These are phyloP conservation scores for Drosophila yakuba DNA, from an alignment of 1,140 invertebrate species.

Conservation along the genomic window DNA sequence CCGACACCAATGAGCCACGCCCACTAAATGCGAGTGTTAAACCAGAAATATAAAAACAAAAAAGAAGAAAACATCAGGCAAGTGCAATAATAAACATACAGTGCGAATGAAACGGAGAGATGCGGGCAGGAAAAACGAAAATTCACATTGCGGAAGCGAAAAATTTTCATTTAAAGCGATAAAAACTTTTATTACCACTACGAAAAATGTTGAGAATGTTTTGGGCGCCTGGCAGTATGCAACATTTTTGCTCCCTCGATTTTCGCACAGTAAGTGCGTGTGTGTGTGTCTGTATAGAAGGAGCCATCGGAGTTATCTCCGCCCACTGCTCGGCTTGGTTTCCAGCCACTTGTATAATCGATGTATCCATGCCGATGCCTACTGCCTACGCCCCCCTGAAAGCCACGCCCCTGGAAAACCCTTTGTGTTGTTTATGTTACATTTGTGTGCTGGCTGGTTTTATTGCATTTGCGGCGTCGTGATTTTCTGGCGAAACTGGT, in stretches of 20 bases:
- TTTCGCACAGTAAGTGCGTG: conserved; percentile 1
- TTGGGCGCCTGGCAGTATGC: conserved; percentile 44
- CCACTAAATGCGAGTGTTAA: conserved; percentile 30
- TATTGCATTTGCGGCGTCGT: conserved; percentile 67
- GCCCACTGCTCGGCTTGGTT: conserved; percentile 39
- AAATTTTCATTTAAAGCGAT: conserved; percentile 66
- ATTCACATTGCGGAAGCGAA: conserved; percentile 52
- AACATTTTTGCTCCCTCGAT: conserved; percentile 45
- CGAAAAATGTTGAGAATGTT: conserved; percentile 57
- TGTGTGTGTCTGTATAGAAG: neutral
- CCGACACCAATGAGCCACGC: conserved; percentile 38
- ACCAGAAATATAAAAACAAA: neutral
- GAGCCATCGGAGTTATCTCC: conserved; percentile 50
- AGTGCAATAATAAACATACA: conserved; percentile 39
- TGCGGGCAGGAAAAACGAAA: conserved; percentile 25
- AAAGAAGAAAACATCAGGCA: conserved; percentile 1
- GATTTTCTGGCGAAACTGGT: conserved; percentile 44
- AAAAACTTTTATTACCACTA: conserved; percentile 77
- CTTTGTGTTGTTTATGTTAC: conserved; percentile 65
- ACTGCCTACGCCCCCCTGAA: conserved; percentile 49
- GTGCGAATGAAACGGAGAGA: neutral
- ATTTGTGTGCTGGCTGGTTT: conserved; percentile 51
- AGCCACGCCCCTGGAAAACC: conserved; percentile 18
- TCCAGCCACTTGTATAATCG: conserved; percentile 73
- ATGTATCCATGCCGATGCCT: conserved; percentile 76